These are phyloP conservation scores for Eupithecia inturbata DNA, from an alignment of 2,888 invertebrate species.

Conservation along the genomic window DNA sequence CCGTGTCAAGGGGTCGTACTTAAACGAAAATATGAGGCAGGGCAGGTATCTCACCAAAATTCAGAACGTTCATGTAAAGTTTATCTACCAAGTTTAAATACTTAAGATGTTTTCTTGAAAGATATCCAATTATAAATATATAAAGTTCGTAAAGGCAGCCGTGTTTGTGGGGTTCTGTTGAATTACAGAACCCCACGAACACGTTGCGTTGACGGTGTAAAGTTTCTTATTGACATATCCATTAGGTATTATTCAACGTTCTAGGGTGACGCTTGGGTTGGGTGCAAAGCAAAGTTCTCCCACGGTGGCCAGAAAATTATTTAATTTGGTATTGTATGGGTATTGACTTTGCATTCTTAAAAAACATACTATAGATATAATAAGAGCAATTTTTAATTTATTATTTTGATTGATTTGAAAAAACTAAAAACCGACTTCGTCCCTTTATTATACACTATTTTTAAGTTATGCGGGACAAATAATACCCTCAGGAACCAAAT, in stretches of 20 bases:
- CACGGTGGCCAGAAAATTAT: background rate
- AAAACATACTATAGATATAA: background rate
- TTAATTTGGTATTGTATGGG: background rate
- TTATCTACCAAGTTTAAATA: background rate
- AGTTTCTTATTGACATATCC: constrained; percentile 81
- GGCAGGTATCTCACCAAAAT: constrained; percentile 31
- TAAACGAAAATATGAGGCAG: background rate
- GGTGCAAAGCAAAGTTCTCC: constrained; percentile 33
- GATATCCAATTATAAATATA: constrained; percentile 76
- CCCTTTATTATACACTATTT: too few species aligned
- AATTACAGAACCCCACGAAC: constrained; percentile 64
- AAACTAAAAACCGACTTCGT: too few species aligned
- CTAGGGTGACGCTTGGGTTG: constrained; percentile 45
- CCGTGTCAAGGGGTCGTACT: constrained; percentile 14
- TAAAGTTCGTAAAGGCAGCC: constrained; percentile 66
- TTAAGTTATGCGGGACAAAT: too few species aligned
- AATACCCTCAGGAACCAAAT: too few species aligned
- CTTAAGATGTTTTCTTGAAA: background rate
- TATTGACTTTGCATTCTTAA: background rate
- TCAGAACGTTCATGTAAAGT: background rate
- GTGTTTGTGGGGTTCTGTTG: constrained; percentile 63
- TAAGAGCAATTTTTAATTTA: background rate
- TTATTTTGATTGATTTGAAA: too few species aligned
- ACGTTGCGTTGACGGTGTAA: constrained; percentile 52
- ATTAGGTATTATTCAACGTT: constrained; percentile 67